Evolutionary conservation across 2,888 invertebrate genomes (phyloP).

Genomic region (Tipula vernalis): DNA sequence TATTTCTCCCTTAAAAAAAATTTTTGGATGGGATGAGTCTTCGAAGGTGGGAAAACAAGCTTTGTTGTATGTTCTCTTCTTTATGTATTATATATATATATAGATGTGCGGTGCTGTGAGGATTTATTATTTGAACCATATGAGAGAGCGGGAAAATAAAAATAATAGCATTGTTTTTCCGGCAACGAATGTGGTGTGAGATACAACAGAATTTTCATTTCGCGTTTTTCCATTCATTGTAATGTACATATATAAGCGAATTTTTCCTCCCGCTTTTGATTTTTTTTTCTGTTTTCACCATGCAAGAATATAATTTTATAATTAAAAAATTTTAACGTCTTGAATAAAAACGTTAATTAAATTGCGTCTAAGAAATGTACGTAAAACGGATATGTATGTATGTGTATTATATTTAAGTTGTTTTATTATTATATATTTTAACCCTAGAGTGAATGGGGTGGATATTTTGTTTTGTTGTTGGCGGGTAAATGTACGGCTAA

Average conservation of each 20-base stretch:
- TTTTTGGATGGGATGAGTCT: neutral
- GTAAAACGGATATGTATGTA: neutral
- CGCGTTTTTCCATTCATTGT: neutral
- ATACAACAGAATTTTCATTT: neutral
- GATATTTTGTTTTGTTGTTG: neutral
- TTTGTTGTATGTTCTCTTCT: neutral
- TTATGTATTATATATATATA: neutral
- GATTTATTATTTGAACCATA: neutral
- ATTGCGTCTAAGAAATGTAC: neutral
- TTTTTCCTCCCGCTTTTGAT: neutral
- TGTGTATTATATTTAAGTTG: neutral
- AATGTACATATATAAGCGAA: neutral
- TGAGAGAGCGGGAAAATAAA: neutral
- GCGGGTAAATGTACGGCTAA: neutral
- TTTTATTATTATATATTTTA: neutral
- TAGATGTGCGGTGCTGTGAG: neutral
- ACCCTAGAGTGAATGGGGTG: neutral
- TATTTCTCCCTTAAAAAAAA: neutral
- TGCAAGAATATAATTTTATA: slow-evolving; percentile 8
- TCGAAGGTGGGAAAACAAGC: neutral
- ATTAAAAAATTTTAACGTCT: slow-evolving; percentile 11
- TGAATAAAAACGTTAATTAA: slow-evolving; percentile 8
- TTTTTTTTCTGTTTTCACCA: neutral
- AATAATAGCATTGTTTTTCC: neutral
- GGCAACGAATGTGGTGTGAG: neutral